phyloP scores from a whole-genome alignment of 2,113 vertebrate species.

The Etheostoma cragini region DNA sequence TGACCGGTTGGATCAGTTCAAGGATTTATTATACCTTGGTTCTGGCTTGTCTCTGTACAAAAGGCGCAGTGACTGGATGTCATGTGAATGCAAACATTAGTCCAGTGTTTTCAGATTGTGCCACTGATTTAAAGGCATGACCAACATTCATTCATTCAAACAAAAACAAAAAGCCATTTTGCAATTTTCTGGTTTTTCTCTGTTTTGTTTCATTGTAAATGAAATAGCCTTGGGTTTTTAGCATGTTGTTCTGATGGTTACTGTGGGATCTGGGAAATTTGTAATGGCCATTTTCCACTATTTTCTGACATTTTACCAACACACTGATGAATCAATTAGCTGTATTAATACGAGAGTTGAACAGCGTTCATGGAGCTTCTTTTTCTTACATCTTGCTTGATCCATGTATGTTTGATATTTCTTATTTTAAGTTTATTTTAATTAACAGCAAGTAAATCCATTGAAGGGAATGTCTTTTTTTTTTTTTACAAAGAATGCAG shows the following conservation, averaged over 20 bases:
- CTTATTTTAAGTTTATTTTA: not conserved
- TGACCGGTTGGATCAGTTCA: conserved; percentile 1
- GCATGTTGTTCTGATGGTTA: not conserved
- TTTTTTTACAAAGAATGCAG: not conserved
- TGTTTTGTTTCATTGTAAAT: not conserved
- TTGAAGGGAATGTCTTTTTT: not conserved
- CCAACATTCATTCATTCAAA: not conserved
- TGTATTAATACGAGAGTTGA: no score
- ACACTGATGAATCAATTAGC: not conserved
- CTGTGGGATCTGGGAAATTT: not conserved
- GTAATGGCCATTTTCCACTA: not conserved
- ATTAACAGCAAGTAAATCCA: not conserved
- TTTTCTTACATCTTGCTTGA: not conserved
- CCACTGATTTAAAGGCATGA: not conserved
- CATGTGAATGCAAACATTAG: conserved; percentile 38
- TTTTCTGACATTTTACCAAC: not conserved
- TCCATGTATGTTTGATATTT: not conserved
- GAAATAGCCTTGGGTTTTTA: not conserved
- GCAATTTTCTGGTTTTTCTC: not conserved
- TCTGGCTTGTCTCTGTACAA: not conserved
- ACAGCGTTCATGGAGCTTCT: not conserved
- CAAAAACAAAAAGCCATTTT: not conserved
- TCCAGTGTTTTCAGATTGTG: not conserved
- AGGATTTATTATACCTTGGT: not conserved
- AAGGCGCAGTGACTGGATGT: not conserved